phyloP scores from a whole-genome alignment of 1,140 invertebrate genomes.

The Drosophila parvula region DNA sequence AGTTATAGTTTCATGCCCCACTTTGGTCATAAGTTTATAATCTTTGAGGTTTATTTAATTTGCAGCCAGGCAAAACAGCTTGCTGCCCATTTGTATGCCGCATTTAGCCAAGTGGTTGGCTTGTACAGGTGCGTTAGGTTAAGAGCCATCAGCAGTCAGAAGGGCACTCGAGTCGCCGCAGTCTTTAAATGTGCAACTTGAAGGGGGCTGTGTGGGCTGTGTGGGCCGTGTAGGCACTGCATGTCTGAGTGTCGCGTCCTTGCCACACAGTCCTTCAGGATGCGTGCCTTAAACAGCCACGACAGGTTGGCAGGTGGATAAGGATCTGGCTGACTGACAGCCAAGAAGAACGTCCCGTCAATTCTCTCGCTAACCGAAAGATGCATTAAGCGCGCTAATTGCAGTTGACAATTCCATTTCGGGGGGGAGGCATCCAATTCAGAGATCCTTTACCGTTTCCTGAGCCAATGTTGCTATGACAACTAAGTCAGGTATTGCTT shows the following conservation, averaged over 20 bases:
- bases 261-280: constrained; percentile 46
- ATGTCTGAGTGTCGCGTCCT: constrained; percentile 59
- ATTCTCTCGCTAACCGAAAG: constrained; percentile 44
- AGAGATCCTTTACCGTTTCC: neutral
- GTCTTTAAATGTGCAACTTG: constrained; percentile 68
- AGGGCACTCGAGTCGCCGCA: constrained; percentile 60
- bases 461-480: neutral
- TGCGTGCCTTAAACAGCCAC: constrained; percentile 16
- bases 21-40: constrained; percentile 45
- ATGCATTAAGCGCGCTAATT: constrained; percentile 69
- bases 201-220: constrained; percentile 16
- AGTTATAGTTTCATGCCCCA: constrained; percentile 8
- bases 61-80: constrained; percentile 41
- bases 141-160: constrained; percentile 56
- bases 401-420: constrained; percentile 68
- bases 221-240: constrained; percentile 27
- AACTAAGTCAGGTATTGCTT: neutral
- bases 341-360: constrained; percentile 18
- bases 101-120: constrained; percentile 28
- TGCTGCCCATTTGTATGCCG: constrained; percentile 18
- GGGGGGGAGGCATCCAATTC: constrained; percentile 4
- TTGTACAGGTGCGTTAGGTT: constrained; percentile 37
- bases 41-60: constrained; percentile 55
- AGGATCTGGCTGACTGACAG: constrained; percentile 26
- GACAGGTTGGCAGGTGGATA: constrained; percentile 38